Base-by-base conservation (phyloP, 2,113 vertebrate genomes). In the Mugil cephalus region DNA sequence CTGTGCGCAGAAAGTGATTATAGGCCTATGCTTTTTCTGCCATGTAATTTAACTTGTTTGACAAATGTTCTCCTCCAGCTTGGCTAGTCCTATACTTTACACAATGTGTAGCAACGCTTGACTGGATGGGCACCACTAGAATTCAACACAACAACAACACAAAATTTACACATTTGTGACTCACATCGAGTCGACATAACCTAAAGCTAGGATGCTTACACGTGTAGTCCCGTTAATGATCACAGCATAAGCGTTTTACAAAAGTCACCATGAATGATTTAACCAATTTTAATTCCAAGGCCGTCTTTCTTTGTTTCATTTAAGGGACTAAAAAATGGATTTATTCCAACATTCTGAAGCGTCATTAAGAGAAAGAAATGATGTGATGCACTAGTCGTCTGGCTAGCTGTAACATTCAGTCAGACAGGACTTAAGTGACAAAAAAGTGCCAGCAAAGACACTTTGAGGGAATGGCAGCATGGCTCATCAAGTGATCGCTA, bases 401-500 rank as follows among this genome's bases (percentile, higher is more conserved):
- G 43, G 77, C 58, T 10, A 66, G 35, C 40, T 63, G 13, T 47
- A 64, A 42, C 60, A 56, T 46, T 52, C 6, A 64, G 54, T 68
- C 43, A 58, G 38, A 65, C 14, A 38, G 21, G 12, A 66, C 14
- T 54, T 60, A 45, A 58, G 21, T 58, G 70, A 39, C 50, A 74
- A 18, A 38, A n/a, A 70, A 61, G 63, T 52, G 34, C 43, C 53
- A 70, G 40, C 13, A 53, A 51, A 75, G 55, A 68, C 39, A 58
- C 51, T 69, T 34, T 69, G 53, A 45, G 39, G 67, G 52, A 61
- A 21, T n/a, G 62, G 45, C 30, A 35, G 52, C 50, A 50, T n/a
- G 62, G 55, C 58, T 85, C 52, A 79, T 75, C 75, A 79, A 60
- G n/a, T 59, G 30, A 50, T 72, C 14, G 17, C 17, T 67, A 19